A percentile compares a stretch with the other conserved stretches of the same genome.
Conservation (phyloP, 2,888 invertebrate species). For the Girardia tigrina region DNA sequence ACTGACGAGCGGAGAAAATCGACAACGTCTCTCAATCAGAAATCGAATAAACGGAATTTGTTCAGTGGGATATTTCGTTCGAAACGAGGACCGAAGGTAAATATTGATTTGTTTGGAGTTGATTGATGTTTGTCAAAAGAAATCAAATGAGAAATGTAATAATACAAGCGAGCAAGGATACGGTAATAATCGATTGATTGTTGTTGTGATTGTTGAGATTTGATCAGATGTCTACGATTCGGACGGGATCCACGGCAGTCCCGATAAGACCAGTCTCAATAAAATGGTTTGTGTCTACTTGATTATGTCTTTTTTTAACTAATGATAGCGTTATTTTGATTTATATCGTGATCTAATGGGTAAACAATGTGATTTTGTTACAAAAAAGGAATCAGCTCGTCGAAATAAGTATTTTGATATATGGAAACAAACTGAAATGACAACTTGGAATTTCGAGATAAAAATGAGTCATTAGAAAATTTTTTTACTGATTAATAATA, state of each 20-base stretch:
- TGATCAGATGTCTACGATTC: background rate
- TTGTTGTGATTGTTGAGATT: background rate
- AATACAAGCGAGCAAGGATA: background rate
- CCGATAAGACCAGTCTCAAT: background rate
- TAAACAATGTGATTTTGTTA: no score
- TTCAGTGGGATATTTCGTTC: slow-evolving; percentile 7
- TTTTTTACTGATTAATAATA: no score
- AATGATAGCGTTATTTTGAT: no score
- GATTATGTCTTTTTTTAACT: no score
- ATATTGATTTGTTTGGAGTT: no score
- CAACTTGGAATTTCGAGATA: no score
- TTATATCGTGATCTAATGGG: no score
- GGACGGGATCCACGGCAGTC: background rate
- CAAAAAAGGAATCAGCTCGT: no score
- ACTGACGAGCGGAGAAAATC: background rate
- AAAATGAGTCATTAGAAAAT: no score
- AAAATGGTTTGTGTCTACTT: background rate
- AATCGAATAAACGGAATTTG: background rate
- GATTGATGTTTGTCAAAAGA: no score
- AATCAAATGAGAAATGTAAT: slow-evolving; percentile 13
- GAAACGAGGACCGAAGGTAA: background rate
- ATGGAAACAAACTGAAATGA: no score
- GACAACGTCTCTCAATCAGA: background rate
- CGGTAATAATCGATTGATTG: background rate
- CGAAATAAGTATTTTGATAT: no score